These are phyloP conservation scores for Helleia helle DNA, from an alignment of 2,888 invertebrate genomes.

Conservation along the genomic window DNA sequence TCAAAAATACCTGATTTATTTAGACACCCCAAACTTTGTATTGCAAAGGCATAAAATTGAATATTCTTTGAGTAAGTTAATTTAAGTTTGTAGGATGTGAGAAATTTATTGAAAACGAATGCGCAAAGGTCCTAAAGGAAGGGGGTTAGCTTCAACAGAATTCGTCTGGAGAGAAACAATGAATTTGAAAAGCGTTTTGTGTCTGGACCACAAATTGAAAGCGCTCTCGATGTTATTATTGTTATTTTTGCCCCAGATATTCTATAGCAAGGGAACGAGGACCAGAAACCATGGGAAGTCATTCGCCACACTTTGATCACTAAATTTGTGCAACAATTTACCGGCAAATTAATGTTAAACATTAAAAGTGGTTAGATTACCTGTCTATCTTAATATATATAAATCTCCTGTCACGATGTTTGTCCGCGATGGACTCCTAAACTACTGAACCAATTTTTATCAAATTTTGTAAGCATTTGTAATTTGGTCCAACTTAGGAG, in stretches of 20 bases:
- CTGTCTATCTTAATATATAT: too few species aligned
- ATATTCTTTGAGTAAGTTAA: slow-evolving; percentile 1
- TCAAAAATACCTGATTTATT: neutral
- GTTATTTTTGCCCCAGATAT: slow-evolving; percentile 30
- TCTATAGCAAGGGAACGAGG: slow-evolving; percentile 24
- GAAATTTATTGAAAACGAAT: slow-evolving; percentile 63
- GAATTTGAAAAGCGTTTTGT: slow-evolving; percentile 53
- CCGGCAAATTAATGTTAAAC: too few species aligned
- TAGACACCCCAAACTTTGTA: neutral
- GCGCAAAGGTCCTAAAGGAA: slow-evolving; percentile 46
- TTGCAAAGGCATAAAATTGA: slow-evolving; percentile 6
- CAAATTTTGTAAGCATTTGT: too few species aligned
- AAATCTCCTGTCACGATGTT: too few species aligned
- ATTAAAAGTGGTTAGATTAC: too few species aligned
- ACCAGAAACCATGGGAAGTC: slow-evolving; percentile 18
- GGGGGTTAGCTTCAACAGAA: slow-evolving; percentile 44
- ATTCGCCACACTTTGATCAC: neutral
- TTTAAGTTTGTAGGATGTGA: slow-evolving; percentile 36
- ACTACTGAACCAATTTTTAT: too few species aligned
- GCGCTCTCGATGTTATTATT: slow-evolving; percentile 28
- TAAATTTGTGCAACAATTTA: too few species aligned
- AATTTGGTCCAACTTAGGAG: too few species aligned
- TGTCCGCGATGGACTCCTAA: too few species aligned
- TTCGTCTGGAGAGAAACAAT: slow-evolving; percentile 54
- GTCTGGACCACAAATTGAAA: slow-evolving; percentile 36